A percentile compares a stretch with the other conserved stretches of the same genome.
Conservation (phyloP, 2,888 invertebrate species). For the Axea sp. region DNA sequence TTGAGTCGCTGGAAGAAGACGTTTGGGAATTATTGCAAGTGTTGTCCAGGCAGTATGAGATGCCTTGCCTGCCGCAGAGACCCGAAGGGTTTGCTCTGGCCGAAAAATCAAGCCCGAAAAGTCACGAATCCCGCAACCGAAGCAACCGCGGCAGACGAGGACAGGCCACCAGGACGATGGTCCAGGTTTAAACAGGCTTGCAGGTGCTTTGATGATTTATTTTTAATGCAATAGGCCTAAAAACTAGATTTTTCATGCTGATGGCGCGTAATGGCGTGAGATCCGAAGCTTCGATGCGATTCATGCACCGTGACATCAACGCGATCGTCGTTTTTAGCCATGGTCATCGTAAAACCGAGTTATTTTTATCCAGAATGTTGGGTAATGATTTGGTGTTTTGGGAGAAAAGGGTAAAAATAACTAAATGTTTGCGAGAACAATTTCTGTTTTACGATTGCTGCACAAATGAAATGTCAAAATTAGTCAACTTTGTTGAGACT, state of each 20-base stretch:
- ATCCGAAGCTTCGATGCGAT: conserved; percentile 23
- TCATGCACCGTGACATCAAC: conserved; percentile 30
- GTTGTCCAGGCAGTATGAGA: conserved; percentile 71
- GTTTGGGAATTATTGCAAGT: conserved; percentile 66
- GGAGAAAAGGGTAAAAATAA: too few relatives aligned
- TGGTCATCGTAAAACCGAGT: conserved; percentile 16
- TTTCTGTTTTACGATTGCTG: conserved; percentile 7
- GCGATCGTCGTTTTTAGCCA: conserved; percentile 2
- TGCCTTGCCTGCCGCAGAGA: conserved; percentile 74
- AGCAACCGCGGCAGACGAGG: conserved; percentile 17
- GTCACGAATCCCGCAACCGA: conserved; percentile 52
- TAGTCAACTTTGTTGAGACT: too few relatives aligned
- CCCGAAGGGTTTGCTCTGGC: conserved; percentile 72
- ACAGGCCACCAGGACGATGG: conserved; percentile 67
- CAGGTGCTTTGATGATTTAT: conserved; percentile 69
- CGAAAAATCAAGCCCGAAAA: conserved; percentile 64
- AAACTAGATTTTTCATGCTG: neutral
- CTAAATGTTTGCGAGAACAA: conserved; percentile 10
- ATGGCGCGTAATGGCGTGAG: neutral
- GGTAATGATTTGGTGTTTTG: too few relatives aligned
- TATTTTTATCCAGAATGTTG: conserved; percentile 44
- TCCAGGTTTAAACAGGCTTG: conserved; percentile 72
- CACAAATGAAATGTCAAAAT: too few relatives aligned
- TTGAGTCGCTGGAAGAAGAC: conserved; percentile 68
- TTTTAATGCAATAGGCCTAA: conserved; percentile 28